phyloP scores from a whole-genome alignment of 2,113 vertebrate genomes.

The Takifugu bimaculatus region DNA sequence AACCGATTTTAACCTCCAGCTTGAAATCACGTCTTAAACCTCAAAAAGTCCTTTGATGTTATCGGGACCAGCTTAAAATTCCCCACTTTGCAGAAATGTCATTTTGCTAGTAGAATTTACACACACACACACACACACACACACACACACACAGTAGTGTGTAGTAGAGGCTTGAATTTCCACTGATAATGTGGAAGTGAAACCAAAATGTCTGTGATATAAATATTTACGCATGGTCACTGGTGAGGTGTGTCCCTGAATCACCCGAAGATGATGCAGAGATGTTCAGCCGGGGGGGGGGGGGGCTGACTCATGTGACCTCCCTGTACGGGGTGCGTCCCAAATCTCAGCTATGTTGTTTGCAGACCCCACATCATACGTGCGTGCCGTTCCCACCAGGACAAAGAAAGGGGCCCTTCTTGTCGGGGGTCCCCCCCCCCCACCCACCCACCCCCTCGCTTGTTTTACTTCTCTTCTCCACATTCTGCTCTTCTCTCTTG shows the following conservation, averaged over 20 bases:
- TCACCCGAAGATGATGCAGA: too few relatives aligned
- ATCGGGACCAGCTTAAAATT: too few relatives aligned
- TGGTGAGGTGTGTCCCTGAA: background rate
- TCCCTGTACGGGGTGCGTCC: constrained; percentile 16
- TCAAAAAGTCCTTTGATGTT: too few relatives aligned
- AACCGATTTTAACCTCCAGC: too few relatives aligned
- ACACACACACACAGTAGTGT: constrained; percentile 5
- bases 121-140: too few relatives aligned
- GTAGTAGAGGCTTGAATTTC: constrained; percentile 6
- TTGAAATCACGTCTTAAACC: too few relatives aligned
- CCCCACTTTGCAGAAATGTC: too few relatives aligned
- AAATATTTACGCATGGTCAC: constrained; percentile 29
- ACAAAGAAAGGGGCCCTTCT: constrained; percentile 26
- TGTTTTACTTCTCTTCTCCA: background rate
- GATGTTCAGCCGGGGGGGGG: background rate
- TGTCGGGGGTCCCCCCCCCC: constrained; percentile 4
- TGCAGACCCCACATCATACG: constrained; percentile 38
- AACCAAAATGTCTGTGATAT: constrained; percentile 21
- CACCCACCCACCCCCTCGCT: background rate
- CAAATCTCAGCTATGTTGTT: constrained; percentile 42
- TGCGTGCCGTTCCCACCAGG: constrained; percentile 43
- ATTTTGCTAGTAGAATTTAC: too few relatives aligned
- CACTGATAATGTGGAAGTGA: constrained; percentile 32
- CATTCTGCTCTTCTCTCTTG: constrained; percentile 1
- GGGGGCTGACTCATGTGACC: constrained; percentile 12